Percentiles rank a stretch among this genome's conserved stretches.
Conservation (phyloP, 2,113 vertebrate genomes). For the Tachysurus fulvidraco region DNA sequence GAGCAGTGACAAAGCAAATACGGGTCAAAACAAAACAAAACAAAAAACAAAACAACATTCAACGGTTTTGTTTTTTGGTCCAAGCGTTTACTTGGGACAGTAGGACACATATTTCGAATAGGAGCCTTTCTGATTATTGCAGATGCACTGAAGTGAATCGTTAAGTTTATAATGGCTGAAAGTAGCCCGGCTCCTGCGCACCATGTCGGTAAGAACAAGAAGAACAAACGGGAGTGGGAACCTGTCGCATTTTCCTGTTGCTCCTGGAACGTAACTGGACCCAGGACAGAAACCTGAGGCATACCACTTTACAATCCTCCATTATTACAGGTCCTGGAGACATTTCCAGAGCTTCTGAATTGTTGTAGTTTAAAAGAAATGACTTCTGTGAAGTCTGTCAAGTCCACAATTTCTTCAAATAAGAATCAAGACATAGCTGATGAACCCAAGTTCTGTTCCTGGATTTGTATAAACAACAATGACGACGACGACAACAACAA, state of each 20-base stretch:
- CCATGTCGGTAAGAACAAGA: not conserved
- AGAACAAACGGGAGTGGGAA: slow-evolving; percentile 6
- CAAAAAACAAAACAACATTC: slow-evolving; percentile 16
- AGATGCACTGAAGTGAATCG: slow-evolving; percentile 32
- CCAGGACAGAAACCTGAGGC: slow-evolving; percentile 26
- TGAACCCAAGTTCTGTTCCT: not conserved
- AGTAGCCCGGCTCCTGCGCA: slow-evolving; percentile 12
- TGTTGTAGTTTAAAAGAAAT: not conserved
- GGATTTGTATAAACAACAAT: not conserved
- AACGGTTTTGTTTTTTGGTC: slow-evolving; percentile 41
- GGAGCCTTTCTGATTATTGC: slow-evolving; percentile 45
- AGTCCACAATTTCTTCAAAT: not conserved
- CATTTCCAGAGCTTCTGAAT: not conserved
- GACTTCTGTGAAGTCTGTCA: not conserved
- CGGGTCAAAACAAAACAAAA: not conserved
- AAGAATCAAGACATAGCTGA: not conserved
- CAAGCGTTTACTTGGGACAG: slow-evolving; percentile 51
- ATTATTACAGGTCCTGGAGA: not conserved
- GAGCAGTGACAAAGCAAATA: slow-evolving; percentile 10
- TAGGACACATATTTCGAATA: slow-evolving; percentile 41
- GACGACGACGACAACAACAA: not conserved
- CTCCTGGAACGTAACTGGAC: slow-evolving; percentile 37
- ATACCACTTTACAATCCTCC: slow-evolving; percentile 10
- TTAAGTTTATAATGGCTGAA: slow-evolving; percentile 7
- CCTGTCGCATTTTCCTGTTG: not conserved